Evolutionary conservation across 2,888 invertebrate genomes (phyloP).

Genomic region (Rotaria sp.): DNA sequence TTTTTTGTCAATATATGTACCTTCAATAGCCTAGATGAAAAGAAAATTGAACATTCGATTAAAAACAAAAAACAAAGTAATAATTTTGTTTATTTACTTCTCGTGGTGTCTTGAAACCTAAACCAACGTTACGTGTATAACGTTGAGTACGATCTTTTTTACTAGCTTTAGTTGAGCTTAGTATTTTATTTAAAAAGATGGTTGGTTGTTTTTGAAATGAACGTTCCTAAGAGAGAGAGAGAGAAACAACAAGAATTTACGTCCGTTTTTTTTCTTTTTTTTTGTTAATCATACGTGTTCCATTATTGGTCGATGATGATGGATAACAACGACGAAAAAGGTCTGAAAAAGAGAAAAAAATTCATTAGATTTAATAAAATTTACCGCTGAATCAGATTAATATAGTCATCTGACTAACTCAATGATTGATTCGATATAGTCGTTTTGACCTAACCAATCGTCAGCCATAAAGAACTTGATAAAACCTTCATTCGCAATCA

Average conservation of each 20-base stretch:
- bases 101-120: slow-evolving; percentile 90
- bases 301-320: not conserved
- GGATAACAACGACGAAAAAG: not conserved
- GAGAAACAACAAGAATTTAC: not conserved
- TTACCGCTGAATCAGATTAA: not conserved
- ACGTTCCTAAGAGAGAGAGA: slow-evolving; percentile 63
- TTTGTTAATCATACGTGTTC: not conserved
- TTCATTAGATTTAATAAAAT: not conserved
- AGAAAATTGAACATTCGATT: not conserved
- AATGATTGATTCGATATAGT: not conserved
- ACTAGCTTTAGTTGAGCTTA: not conserved
- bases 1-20: slow-evolving; percentile 98
- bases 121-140: slow-evolving; percentile 78
- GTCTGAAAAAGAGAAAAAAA: not conserved
- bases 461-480: not conserved
- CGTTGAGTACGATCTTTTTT: slow-evolving; percentile 59
- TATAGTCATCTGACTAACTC: not conserved
- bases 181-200: slow-evolving; percentile 79
- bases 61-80: not conserved
- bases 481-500: not conserved
- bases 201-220: slow-evolving; percentile 88
- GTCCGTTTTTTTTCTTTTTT: too few relatives aligned
- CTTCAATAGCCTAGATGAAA: slow-evolving; percentile 76
- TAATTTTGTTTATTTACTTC: slow-evolving; percentile 64
- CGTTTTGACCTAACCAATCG: not conserved